Evolutionary conservation across 2,797 vertebrate genomes (phyloP), one percentile per base, ranked within the genome.

Genomic region (Cephalopachus bancanus): DNA sequence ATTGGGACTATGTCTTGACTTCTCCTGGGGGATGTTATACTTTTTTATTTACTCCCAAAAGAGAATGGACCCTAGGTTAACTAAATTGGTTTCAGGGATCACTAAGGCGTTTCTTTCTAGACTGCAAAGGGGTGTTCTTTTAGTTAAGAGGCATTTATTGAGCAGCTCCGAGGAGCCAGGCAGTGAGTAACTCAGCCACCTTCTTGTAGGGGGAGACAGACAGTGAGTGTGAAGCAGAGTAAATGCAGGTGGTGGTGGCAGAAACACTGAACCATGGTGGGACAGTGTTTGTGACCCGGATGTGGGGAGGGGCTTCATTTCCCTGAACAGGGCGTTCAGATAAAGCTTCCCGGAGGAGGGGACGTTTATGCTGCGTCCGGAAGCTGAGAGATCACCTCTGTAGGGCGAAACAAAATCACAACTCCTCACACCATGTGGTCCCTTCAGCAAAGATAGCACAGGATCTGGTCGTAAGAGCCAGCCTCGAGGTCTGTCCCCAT

Each of bases 101-200:
- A 81, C 19, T 7, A 44, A 16, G 14, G 10, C 44, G 19, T 33
- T n/a, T 84, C 57, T 95, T 94, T 55, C 62, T 24, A 94, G 59
- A 88, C 24, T 94, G 37, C 67, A 75, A 83, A 81, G 57, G 79
- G 60, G 28, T 76, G 65, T 75, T 95, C 11, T 83, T 65, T 75
- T 55, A 17, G 33, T 67, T 20, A 37, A 64, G 55, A 75, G 87
- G 44, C 5, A 69, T 57, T 65, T 28, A 69, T 14, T 55, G 62
- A 83, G 37, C 37, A 75, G 53, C 28, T 88, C 9, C 44, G 64
- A 3, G 37, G 11, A 64, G 49, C 53, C 65, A 80, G 24, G 53
- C 89, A 79, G 17, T 84, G 7, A 84, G 14, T 49, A 55, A 62
- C 19, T 62, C 69, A 87, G 94, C 26, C 57, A 26, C 65, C 19